Evolutionary conservation across 2,888 invertebrate species (phyloP).

Genomic region (Diaprepes abbreviatus): DNA sequence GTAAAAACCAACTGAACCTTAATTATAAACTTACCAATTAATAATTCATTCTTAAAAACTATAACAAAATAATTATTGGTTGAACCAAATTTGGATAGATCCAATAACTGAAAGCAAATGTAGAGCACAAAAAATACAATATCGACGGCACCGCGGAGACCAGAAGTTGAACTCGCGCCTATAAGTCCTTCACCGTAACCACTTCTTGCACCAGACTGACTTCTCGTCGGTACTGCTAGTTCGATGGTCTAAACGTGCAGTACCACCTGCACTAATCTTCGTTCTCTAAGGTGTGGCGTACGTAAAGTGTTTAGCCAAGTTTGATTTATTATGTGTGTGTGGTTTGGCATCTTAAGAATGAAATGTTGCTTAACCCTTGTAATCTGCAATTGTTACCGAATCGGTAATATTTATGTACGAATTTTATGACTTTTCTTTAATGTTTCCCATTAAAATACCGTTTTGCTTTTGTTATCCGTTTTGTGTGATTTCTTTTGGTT

Average conservation of each 20-base stretch:
- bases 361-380: conserved; percentile 17
- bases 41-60: too few species aligned
- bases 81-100: too few species aligned
- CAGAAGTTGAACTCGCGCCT: conserved; percentile 31
- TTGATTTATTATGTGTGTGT: conserved; percentile 43
- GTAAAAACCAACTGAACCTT: too few species aligned
- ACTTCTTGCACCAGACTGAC: conserved; percentile 54
- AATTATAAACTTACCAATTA: too few species aligned
- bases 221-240: conserved; percentile 43
- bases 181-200: conserved; percentile 40
- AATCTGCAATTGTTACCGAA: neutral
- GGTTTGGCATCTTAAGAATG: conserved; percentile 27
- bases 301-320: conserved; percentile 17
- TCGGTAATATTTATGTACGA: neutral
- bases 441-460: too few species aligned
- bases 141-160: conserved; percentile 21
- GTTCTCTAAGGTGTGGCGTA: conserved; percentile 40
- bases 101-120: neutral
- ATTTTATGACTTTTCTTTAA: too few species aligned
- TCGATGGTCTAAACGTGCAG: conserved; percentile 43
- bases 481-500: too few species aligned
- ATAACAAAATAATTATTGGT: too few species aligned
- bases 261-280: conserved; percentile 48
- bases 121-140: neutral
- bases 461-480: too few species aligned